Percentiles rank a stretch among this genome's conserved stretches.
phyloP scores from a whole-genome alignment of 2,113 vertebrate genomes.

The Phasianus colchicus region DNA sequence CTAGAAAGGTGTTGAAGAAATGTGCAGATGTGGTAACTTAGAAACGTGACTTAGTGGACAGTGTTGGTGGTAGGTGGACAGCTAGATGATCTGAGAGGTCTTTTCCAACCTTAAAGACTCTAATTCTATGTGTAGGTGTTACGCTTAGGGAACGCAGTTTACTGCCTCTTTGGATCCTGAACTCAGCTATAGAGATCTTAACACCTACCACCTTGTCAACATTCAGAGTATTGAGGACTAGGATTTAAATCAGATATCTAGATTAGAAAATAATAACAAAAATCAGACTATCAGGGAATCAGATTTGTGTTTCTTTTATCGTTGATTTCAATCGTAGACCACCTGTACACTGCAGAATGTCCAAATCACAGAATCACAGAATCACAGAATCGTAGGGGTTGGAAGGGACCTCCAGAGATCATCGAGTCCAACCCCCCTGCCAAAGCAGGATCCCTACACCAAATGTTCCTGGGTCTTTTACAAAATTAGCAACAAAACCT shows the following conservation, averaged over 20 bases:
- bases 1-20: too few species aligned
- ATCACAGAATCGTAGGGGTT: too few species aligned
- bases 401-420: too few species aligned
- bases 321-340: background rate
- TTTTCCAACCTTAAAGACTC: background rate
- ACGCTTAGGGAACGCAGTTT: background rate
- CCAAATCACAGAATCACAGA: too few species aligned
- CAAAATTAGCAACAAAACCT: slow-evolving; percentile 10
- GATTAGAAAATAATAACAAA: background rate
- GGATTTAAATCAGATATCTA: background rate
- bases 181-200: background rate
- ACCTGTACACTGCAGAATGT: background rate
- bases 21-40: too few species aligned
- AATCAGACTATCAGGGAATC: background rate
- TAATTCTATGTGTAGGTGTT: background rate
- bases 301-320: background rate
- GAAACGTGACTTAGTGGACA: too few species aligned
- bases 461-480: background rate
- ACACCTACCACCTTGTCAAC: background rate
- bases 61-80: background rate
- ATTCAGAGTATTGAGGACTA: background rate
- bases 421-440: too few species aligned
- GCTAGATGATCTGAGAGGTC: background rate
- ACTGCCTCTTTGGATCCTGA: background rate
- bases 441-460: too few species aligned